Evolutionary conservation across 2,888 invertebrate species (phyloP), one percentile per base, ranked within the genome.

Genomic region (Metallyticus violacea): DNA sequence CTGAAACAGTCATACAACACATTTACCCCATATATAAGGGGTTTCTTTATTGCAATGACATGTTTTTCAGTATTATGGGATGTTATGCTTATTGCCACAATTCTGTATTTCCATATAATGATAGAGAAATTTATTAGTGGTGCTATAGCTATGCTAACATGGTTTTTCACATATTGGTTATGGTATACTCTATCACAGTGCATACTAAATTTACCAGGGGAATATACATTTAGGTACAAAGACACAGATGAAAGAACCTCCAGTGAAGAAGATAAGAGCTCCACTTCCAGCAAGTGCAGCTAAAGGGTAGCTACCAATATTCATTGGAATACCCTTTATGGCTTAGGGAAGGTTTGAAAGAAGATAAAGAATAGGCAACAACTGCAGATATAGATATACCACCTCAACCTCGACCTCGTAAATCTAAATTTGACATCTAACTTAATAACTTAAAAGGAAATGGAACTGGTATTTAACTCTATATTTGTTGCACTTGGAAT

Each of bases 61-160:
- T 89, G 95, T 0, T 93, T 98, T 86, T 96, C 96, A 90, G 90
- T 98, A 29, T 91, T 98, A 22, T 99, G 98, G 98, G 98, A 99
- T 92, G 94, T 98, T 3, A 99, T 99, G 98, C 93, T 99, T 81
- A 93, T 98, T 4, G 96, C 96, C 77, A 99, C 99, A 1, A 96
- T 97, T 91, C 91, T 99, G 7, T 99, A 99, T 91, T 99, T 98
- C 92, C 99, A 99, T 91, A 96, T 97, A 83, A 97, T 99, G 96
- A 95, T 98, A 29, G 99, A 99, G 91, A 99, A 99, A 91, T 95
- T 99, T 88, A 91, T 97, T 0, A 98, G 97, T 89, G 97, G 97
- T 27, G 93, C 96, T n/a, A 93, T 97, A 90, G 98, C 98, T 15
- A 95, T 98, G 89, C 90, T 96, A 5, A 96, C 97, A 62, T 99